phyloP scores from a whole-genome alignment of 2,797 vertebrate genomes.

The Gymnoscopelus braueri region DNA sequence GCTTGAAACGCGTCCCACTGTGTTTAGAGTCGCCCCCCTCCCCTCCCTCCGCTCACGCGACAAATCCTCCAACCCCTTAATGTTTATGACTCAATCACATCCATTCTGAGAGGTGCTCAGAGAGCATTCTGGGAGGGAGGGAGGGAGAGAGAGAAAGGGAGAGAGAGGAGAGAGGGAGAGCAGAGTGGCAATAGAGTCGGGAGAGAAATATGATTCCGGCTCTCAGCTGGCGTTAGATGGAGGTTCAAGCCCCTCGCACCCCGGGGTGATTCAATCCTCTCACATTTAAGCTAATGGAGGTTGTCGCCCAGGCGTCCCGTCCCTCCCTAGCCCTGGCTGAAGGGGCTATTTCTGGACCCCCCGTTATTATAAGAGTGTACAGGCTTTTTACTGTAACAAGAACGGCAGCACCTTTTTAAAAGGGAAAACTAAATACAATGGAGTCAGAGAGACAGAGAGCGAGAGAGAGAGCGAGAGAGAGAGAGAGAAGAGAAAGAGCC shows the following conservation, averaged over 20 bases:
- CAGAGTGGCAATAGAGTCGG: conserved; percentile 41
- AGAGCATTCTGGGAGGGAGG: conserved; percentile 47
- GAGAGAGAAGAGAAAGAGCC: background rate
- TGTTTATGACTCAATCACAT: conserved; percentile 67
- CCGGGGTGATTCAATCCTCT: conserved; percentile 70
- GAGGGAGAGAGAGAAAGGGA: conserved; percentile 19
- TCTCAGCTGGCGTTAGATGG: conserved; percentile 60
- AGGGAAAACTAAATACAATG: background rate
- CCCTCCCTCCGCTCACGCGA: conserved; percentile 8
- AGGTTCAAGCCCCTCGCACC: conserved; percentile 62
- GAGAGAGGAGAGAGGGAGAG: conserved; percentile 22
- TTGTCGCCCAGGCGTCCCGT: conserved; percentile 38
- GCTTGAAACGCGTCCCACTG: conserved; percentile 40
- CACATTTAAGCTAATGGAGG: conserved; percentile 72
- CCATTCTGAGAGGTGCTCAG: conserved; percentile 40
- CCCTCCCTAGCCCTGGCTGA: conserved; percentile 58
- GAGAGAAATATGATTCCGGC: conserved; percentile 69
- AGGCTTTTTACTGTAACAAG: conserved; percentile 71
- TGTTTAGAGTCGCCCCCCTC: conserved; percentile 49
- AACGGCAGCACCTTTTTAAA: conserved; percentile 75
- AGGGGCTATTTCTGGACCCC: conserved; percentile 68
- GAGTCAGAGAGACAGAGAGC: background rate
- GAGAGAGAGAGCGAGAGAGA: background rate
- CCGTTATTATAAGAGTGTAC: conserved; percentile 31
- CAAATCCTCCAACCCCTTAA: conserved; percentile 15